Evolutionary conservation across 2,797 vertebrate genomes (phyloP).

Genomic region (Margarornis squamiger): DNA sequence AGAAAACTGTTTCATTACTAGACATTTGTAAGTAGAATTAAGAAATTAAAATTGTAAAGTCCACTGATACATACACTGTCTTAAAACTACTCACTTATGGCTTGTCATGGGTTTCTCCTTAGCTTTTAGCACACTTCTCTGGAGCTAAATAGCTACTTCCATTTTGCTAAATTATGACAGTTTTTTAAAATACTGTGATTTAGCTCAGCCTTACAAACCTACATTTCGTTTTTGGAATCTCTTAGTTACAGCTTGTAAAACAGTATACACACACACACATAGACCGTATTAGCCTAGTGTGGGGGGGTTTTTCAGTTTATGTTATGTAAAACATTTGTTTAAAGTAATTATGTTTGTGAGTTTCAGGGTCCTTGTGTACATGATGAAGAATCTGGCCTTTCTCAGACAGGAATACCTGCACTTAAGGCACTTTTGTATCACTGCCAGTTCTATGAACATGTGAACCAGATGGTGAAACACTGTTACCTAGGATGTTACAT

Average conservation of each 20-base stretch:
- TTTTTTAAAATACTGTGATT: neutral
- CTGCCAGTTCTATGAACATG: constrained; percentile 90
- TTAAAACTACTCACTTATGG: neutral
- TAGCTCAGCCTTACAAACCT: neutral
- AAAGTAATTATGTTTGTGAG: neutral
- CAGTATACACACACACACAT: no score
- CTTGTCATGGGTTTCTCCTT: neutral
- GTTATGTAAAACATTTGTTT: neutral
- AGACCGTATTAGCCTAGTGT: neutral
- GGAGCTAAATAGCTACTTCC: neutral
- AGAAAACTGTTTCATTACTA: neutral
- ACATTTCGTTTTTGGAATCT: neutral
- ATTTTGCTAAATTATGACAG: neutral
- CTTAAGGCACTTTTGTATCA: constrained; percentile 89
- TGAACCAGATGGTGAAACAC: constrained; percentile 80
- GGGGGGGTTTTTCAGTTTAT: neutral
- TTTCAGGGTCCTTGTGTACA: constrained; percentile 90
- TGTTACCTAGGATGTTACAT: constrained; percentile 84
- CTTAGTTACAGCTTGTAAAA: neutral
- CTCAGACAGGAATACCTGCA: constrained; percentile 87
- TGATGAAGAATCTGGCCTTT: constrained; percentile 89
- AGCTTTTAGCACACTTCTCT: neutral
- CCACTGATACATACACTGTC: neutral
- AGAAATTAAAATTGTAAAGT: neutral
- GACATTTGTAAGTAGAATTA: neutral